Conservation (phyloP, 2,797 vertebrate genomes). For the Cyclopterus lumpus region DNA sequence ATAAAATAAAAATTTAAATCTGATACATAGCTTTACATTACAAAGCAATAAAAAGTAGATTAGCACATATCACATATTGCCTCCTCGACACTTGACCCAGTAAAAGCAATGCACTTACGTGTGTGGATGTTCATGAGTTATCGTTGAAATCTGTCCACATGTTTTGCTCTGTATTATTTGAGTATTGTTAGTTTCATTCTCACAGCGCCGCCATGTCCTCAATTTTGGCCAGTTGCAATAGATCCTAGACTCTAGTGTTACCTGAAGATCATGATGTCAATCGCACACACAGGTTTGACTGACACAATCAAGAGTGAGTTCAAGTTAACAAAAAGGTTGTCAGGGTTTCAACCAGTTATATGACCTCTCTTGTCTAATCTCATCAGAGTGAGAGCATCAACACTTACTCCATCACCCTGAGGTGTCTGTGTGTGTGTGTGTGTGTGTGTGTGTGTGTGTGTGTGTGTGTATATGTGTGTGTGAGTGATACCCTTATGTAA, state of each 20-base stretch:
- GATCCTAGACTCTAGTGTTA: conserved; percentile 39
- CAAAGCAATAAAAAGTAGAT: background rate
- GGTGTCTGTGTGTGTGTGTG: conserved; percentile 14
- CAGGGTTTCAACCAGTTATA: conserved; percentile 24
- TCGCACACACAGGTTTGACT: background rate
- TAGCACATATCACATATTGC: background rate
- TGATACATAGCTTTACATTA: background rate
- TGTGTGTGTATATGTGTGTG: conserved; percentile 2
- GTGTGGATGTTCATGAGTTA: background rate
- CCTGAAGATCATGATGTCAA: conserved; percentile 35
- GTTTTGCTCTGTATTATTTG: background rate
- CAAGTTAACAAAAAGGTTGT: background rate
- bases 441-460: conserved; percentile 12
- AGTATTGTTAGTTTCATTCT: background rate
- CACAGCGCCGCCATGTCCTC: background rate
- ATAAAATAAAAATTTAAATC: background rate
- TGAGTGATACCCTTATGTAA: conserved; percentile 47
- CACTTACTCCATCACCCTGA: conserved; percentile 43
- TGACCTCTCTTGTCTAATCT: conserved; percentile 66
- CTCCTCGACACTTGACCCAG: conserved; percentile 30
- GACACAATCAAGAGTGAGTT: conserved; percentile 24
- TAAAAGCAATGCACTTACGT: background rate
- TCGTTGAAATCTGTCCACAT: background rate
- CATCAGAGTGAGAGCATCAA: conserved; percentile 53
- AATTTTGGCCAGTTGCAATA: conserved; percentile 21